A percentile compares a stretch with the other conserved stretches of the same genome.
These are phyloP conservation scores for Archegozetes longisetosus DNA, from an alignment of 1,140 invertebrate genomes.

Conservation along the genomic window DNA sequence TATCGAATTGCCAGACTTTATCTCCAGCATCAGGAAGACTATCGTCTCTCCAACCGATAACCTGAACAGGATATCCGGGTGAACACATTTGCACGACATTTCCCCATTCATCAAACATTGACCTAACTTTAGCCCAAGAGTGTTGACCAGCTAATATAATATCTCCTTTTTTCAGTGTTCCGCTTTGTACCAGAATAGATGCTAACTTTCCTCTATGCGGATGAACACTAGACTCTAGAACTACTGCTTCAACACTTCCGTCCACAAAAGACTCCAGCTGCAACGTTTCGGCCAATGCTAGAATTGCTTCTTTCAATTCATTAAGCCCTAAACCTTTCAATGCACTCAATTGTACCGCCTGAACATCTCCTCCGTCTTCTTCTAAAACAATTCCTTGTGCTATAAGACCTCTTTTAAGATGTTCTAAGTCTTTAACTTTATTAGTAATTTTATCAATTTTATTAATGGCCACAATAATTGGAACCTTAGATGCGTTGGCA, in stretches of 20 bases:
- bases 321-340: conserved; percentile 33
- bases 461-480: conserved; percentile 95
- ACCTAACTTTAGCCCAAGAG: conserved; percentile 60
- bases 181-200: conserved; percentile 72
- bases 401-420: conserved; percentile 38
- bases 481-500: conserved; percentile 52
- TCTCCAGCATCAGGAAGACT: conserved; percentile 68
- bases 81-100: conserved; percentile 44
- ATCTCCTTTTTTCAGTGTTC: conserved; percentile 63
- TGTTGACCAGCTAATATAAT: conserved; percentile 59
- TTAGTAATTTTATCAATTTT: conserved; percentile 80
- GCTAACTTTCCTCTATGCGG: conserved; percentile 56
- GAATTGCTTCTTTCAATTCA: conserved; percentile 49
- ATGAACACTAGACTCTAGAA: conserved; percentile 71
- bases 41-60: conserved; percentile 65
- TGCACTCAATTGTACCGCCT: conserved; percentile 80
- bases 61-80: conserved; percentile 66
- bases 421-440: conserved; percentile 41
- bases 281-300: conserved; percentile 67
- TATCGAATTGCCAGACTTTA: conserved; percentile 59
- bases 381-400: conserved; percentile 65
- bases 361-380: conserved; percentile 76
- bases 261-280: conserved; percentile 55
- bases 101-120: conserved; percentile 66
- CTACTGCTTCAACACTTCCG: conserved; percentile 69